Base-by-base conservation (phyloP, 2,113 vertebrate genomes). In the Apeltes quadracus region DNA sequence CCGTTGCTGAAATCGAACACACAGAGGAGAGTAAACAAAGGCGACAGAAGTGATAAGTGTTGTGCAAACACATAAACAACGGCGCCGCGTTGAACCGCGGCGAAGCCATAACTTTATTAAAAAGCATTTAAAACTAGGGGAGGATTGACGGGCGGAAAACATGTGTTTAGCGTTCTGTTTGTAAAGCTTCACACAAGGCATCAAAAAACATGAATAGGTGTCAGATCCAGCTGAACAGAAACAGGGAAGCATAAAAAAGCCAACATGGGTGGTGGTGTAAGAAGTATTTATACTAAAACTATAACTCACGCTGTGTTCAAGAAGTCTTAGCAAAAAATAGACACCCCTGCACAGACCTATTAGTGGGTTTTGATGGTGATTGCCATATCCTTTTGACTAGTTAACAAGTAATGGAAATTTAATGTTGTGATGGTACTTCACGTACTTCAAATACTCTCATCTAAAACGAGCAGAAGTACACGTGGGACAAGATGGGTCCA, bases 51-150 rank as follows among this genome's bases (percentile, higher is more conserved):
- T 93, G 93, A 94, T 94, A 94, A 94, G 93, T 90, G 90, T 88
- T 91, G 90, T 86, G 91, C 90, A 94, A 94, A 94, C 91, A 94
- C 82, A 88, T 91, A 91, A 94, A 94, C 93, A 94, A 92, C 88
- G 80, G 69, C 75, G 69, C 72, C 38, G 61, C 72, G 82, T 72
- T 75, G 70, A 86, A 79, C 86, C 89, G 87, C 89, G 18, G 70
- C 69, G 43, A 88, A 87, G 90, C 81, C 76, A 82, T 70, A 81
- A 82, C 90, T 92, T 90, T 91, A 87, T 89, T 90, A 87, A 86
- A 34, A 88, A 89, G 83, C 83, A 72, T 85, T 88, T 80, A 78
- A 69, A 65, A 67, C 75, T 58, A 62, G 71, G 85, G n/a, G 85
- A 72, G 81, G 83, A 88, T 84, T 79, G 61, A 72, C 63, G 20